Conservation (phyloP, 2,888 invertebrate species). For the Phyllotreta striolata region DNA sequence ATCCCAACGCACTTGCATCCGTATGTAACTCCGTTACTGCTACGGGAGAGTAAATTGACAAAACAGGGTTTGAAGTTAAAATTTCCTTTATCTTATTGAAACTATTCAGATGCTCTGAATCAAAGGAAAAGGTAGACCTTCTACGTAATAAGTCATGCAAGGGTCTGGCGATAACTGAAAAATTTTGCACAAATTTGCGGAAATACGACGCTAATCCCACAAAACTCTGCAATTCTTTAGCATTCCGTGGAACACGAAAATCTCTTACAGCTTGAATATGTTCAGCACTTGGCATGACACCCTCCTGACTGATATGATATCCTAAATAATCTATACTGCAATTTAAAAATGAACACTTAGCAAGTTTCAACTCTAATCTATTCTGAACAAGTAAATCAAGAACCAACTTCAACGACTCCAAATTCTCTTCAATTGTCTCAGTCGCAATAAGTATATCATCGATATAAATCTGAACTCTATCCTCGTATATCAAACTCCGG, state of each 20-base stretch:
- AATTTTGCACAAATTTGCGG: constrained; percentile 32
- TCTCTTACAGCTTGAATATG: background rate
- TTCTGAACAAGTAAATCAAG: constrained; percentile 8
- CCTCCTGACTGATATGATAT: background rate
- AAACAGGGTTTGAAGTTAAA: too few species aligned
- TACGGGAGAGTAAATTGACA: constrained; percentile 9
- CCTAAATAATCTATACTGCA: background rate
- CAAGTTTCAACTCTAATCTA: constrained; percentile 9
- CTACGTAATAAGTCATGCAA: constrained; percentile 6
- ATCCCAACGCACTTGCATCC: constrained; percentile 19
- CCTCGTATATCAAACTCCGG: background rate
- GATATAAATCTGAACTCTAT: constrained; percentile 14
- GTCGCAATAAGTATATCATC: constrained; percentile 25
- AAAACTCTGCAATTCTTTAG: constrained; percentile 35
- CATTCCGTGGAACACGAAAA: constrained; percentile 16
- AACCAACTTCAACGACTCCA: constrained; percentile 16
- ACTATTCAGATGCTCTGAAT: too few species aligned
- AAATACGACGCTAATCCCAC: constrained; percentile 36
- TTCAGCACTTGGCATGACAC: background rate
- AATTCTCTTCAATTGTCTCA: constrained; percentile 14
- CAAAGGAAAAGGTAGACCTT: too few species aligned
- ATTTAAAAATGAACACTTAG: constrained; percentile 23
- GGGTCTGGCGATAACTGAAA: constrained; percentile 29
- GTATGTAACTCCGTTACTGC: constrained; percentile 20
- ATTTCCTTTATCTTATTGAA: too few species aligned